Evolutionary conservation across 2,888 invertebrate species (phyloP).

Genomic region (Oscheius sp.): DNA sequence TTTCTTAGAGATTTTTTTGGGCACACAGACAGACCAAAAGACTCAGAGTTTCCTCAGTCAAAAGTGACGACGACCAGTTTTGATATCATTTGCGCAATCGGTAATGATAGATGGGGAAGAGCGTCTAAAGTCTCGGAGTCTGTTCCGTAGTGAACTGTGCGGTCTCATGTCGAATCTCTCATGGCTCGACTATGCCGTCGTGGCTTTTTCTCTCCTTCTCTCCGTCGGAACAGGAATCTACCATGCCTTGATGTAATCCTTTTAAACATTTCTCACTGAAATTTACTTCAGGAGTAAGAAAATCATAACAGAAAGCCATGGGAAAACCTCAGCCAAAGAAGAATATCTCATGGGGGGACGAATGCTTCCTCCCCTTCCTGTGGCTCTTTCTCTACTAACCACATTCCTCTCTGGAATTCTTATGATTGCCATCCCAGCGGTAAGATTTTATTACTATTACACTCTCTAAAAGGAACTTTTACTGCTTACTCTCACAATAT

Average conservation of each 20-base stretch:
- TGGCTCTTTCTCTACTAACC: constrained; percentile 88
- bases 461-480: too few species aligned
- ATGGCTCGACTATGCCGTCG: constrained; percentile 33
- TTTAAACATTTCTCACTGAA: background rate
- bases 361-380: constrained; percentile 83
- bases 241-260: constrained; percentile 28
- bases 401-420: constrained; percentile 90
- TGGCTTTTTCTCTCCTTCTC: constrained; percentile 26
- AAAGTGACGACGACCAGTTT: background rate
- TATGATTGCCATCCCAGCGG: constrained; percentile 82
- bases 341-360: constrained; percentile 82
- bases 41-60: background rate
- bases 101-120: constrained; percentile 13
- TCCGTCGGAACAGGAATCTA: constrained; percentile 36
- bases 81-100: constrained; percentile 1
- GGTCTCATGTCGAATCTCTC: background rate
- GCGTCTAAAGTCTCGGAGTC: constrained; percentile 11
- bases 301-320: constrained; percentile 16
- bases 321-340: constrained; percentile 76
- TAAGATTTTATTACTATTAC: too few species aligned
- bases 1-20: too few species aligned
- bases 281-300: background rate
- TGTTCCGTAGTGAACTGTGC: background rate
- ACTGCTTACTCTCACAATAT: too few species aligned
- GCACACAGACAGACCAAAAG: too few species aligned